Base-by-base conservation (phyloP, 2,113 vertebrate genomes). In the Neotoma lepida region DNA sequence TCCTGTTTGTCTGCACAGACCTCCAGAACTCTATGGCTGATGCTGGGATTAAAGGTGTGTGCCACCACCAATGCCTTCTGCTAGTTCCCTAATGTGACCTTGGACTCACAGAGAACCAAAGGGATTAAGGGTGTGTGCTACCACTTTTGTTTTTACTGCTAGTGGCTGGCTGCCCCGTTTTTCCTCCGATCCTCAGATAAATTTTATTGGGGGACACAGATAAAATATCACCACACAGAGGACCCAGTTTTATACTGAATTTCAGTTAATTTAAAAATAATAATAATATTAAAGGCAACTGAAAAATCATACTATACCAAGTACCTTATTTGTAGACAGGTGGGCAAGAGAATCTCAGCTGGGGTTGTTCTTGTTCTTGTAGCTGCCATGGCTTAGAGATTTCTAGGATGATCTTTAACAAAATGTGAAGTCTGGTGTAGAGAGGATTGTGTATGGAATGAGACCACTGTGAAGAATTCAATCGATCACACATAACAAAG, bases 391-490 rank as follows among this genome's bases (percentile, higher is more conserved):
- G 81, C 91, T 98, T 97, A 96, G 96, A 96, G 90, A 97, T 97
- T 98, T 98, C 92, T 97, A 93, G 97, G 97, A 98, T 96, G 41
- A 66, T n/a, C 89, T 96, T 97, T 97, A 90, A 95, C 96, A 98
- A 97, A 95, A 89, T 87, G 95, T 97, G 95, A 95, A 94, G 97
- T 96, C 94, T 88, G 94, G 92, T 73, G 18, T 87, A 96, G 86
- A 96, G 86, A 63, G 76, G 64, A 92, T 94, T 95, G 64, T 96
- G 97, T 97, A 76, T 91, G 86, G 90, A 97, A 74, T 93, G 94
- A 97, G 74, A 24, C 87, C 81, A 96, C 89, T 97, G 94, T 97
- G 96, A 97, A 85, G 97, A 96, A 86, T 97, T 95, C 80, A 86
- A 95, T 97, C 95, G 97, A 97, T 84, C 94, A 24, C 4, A 20